These are phyloP conservation scores for Strix uralensis DNA, from an alignment of 2,113 vertebrate genomes.

Conservation along the genomic window DNA sequence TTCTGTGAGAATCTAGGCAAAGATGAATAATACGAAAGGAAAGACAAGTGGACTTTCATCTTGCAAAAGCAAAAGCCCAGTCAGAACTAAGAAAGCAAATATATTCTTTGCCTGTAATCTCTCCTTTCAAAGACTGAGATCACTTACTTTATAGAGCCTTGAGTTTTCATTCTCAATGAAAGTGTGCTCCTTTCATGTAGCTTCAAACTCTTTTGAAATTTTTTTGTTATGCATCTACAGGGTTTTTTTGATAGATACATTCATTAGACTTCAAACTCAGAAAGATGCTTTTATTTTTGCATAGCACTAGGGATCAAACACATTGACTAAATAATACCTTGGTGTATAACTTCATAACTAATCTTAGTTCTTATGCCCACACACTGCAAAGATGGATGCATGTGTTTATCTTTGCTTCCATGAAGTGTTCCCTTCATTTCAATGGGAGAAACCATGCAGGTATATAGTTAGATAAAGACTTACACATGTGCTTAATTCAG, in stretches of 20 bases:
- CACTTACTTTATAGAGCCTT: background rate
- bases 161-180: conserved; percentile 43
- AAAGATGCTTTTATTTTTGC: background rate
- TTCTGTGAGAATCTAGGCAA: background rate
- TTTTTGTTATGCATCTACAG: background rate
- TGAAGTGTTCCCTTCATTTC: background rate
- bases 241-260: background rate
- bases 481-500: background rate
- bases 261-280: background rate
- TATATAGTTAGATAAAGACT: background rate
- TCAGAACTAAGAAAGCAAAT: background rate
- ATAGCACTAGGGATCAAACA: background rate
- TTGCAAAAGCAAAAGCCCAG: background rate
- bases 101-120: background rate
- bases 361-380: background rate
- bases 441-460: background rate
- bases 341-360: background rate
- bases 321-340: background rate
- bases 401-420: background rate
- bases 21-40: background rate
- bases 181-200: conserved; percentile 23
- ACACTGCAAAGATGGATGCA: background rate
- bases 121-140: background rate
- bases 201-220: background rate
- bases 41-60: background rate